Percentiles rank a stretch among this genome's conserved stretches.
Evolutionary conservation across 1,140 invertebrate genomes (phyloP).

Genomic region (Eciton burchellii): DNA sequence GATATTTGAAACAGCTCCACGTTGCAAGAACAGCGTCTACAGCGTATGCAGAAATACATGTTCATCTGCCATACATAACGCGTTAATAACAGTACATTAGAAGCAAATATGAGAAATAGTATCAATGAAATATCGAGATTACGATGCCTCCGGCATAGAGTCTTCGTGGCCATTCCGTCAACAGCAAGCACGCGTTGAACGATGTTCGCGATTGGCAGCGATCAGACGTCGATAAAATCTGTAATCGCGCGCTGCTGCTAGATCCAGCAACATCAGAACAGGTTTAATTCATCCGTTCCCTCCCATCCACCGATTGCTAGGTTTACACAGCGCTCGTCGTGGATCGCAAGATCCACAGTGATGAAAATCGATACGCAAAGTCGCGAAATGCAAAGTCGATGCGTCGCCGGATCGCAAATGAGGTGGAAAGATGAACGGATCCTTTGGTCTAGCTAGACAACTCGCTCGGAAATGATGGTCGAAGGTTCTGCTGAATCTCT

Average conservation of each 20-base stretch:
- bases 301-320: background rate
- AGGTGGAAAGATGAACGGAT: slow-evolving; percentile 2
- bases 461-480: background rate
- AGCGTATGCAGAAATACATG: no score
- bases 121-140: slow-evolving; percentile 22
- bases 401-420: no score
- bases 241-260: slow-evolving; percentile 27
- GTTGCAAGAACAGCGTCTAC: no score
- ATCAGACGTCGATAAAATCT: slow-evolving; percentile 50
- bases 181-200: background rate
- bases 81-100: background rate
- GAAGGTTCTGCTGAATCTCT: background rate
- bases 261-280: slow-evolving; percentile 17
- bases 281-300: slow-evolving; percentile 17
- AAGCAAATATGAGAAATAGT: background rate
- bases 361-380: background rate
- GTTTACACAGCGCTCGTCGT: background rate
- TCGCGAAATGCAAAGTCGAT: no score
- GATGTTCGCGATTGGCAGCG: background rate
- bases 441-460: background rate
- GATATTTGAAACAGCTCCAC: no score
- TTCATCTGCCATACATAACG: no score
- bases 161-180: background rate
- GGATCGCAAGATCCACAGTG: slow-evolving; percentile 9
- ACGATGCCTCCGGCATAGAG: background rate